Conservation (phyloP, 1,140 invertebrate genomes). For the Ladona fulva region DNA sequence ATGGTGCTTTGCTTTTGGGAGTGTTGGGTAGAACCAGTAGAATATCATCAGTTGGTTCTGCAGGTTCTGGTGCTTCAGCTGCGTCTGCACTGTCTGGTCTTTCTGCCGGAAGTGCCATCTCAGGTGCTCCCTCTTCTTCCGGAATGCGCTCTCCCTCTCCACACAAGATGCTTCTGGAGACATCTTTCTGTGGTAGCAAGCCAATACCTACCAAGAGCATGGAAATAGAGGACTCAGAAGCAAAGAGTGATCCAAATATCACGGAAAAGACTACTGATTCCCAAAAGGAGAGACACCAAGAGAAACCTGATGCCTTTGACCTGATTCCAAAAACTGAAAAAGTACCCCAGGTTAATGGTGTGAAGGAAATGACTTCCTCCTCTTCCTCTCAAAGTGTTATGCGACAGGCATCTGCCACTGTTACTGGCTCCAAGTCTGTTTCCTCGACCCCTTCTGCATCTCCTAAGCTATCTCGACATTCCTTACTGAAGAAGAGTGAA, state of each 20-base stretch:
- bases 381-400: background rate
- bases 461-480: constrained; percentile 35
- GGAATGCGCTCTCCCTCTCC: constrained; percentile 64
- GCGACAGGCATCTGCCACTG: background rate
- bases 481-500: constrained; percentile 20
- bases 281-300: background rate
- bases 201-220: constrained; percentile 42
- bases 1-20: constrained; percentile 62
- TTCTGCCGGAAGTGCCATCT: background rate
- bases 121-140: background rate
- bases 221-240: constrained; percentile 33
- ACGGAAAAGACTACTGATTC: too few relatives aligned
- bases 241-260: too few relatives aligned
- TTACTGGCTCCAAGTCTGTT: constrained; percentile 11
- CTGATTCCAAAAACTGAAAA: constrained; percentile 33
- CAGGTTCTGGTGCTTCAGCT: constrained; percentile 35
- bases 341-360: constrained; percentile 18
- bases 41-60: constrained; percentile 61
- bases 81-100: constrained; percentile 24
- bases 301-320: background rate
- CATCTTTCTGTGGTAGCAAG: constrained; percentile 78
- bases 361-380: constrained; percentile 5
- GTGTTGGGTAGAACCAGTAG: constrained; percentile 73
- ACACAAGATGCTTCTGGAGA: constrained; percentile 78
- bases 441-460: constrained; percentile 34